Evolutionary conservation across 2,797 vertebrate genomes (phyloP).

Genomic region (Clarias platycephalus): DNA sequence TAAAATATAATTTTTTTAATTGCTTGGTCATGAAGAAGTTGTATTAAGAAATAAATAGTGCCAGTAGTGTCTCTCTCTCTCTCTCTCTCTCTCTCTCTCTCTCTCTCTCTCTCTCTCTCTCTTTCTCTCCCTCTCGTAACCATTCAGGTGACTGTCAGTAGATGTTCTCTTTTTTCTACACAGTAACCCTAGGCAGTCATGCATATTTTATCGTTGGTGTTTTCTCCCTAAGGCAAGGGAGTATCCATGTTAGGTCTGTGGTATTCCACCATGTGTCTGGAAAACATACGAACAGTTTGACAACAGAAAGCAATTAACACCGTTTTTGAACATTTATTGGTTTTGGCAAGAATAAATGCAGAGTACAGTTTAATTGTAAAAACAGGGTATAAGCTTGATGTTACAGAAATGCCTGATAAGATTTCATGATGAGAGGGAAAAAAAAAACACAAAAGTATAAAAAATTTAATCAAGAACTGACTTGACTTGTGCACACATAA

Average conservation of each 20-base stretch:
- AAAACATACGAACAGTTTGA: background rate
- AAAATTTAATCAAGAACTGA: background rate
- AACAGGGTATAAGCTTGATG: background rate
- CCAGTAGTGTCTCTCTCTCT: background rate
- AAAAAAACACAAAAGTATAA: background rate
- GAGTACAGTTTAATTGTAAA: background rate
- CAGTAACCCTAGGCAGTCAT: background rate
- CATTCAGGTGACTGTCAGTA: slow-evolving; percentile 7
- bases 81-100: background rate
- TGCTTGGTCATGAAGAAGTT: background rate
- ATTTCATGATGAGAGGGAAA: background rate
- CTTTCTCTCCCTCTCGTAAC: background rate
- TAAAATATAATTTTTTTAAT: background rate
- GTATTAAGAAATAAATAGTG: background rate
- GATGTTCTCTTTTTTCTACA: slow-evolving; percentile 13
- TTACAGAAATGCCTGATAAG: background rate
- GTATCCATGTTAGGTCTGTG: slow-evolving; percentile 1
- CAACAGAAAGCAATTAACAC: no score
- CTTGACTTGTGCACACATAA: background rate
- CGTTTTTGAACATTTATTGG: no score
- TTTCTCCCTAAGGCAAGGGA: background rate
- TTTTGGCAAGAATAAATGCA: background rate
- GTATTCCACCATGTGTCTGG: background rate
- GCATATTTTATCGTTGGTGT: slow-evolving; percentile 29
- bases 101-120: background rate